These are phyloP conservation scores for Synergus gifuensis DNA, from an alignment of 2,888 invertebrate species.

Conservation along the genomic window DNA sequence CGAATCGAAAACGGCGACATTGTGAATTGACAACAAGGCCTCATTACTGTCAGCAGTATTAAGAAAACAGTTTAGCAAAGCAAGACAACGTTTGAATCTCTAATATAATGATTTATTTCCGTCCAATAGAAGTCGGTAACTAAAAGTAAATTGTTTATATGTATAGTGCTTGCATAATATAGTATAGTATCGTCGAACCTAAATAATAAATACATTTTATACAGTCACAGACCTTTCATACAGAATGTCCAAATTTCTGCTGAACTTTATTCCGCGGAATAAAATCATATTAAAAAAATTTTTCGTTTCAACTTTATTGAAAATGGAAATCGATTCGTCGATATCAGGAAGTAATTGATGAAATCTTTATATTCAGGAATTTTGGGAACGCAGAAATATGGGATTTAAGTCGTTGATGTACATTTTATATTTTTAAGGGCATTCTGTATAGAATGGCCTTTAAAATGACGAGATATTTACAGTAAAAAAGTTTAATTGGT, in stretches of 20 bases:
- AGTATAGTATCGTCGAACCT: constrained; percentile 75
- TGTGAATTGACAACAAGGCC: constrained; percentile 41
- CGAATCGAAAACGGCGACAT: constrained; percentile 10
- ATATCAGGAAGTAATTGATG: not conserved
- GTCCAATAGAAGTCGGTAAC: constrained; percentile 72
- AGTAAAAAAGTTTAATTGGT: constrained; percentile 77
- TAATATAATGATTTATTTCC: constrained; percentile 56
- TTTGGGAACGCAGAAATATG: constrained; percentile 9
- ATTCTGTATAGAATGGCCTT: constrained; percentile 74
- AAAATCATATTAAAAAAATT: not conserved
- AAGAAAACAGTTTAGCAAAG: constrained; percentile 19
- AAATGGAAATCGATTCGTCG: not conserved
- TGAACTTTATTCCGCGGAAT: not conserved
- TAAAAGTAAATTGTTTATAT: constrained; percentile 70
- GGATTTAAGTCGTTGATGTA: not conserved
- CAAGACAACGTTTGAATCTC: constrained; percentile 32
- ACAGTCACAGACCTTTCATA: constrained; percentile 75
- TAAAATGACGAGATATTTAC: constrained; percentile 76
- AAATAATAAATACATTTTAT: constrained; percentile 78
- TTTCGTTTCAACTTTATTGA: not conserved
- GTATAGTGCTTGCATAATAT: constrained; percentile 72
- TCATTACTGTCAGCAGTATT: constrained; percentile 11
- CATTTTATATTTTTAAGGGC: constrained; percentile 59
- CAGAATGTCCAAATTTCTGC: constrained; percentile 71
- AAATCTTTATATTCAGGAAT: constrained; percentile 40